Percentiles rank a stretch among this genome's conserved stretches.
These are phyloP conservation scores for Phyllostomus discolor DNA, from an alignment of 2,113 vertebrate species.

Conservation along the genomic window DNA sequence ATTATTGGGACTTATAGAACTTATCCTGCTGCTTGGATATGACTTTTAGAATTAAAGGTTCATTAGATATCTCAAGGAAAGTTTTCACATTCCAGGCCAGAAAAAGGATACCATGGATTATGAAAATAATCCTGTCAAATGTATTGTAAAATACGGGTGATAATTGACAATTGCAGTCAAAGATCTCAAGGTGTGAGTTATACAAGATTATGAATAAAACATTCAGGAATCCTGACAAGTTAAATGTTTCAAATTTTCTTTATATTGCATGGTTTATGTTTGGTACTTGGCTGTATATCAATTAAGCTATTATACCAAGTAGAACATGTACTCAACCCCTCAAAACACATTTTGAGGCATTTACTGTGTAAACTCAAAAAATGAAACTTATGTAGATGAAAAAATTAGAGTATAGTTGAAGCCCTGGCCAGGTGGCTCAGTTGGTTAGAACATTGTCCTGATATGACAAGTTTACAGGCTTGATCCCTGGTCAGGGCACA, in stretches of 20 bases:
- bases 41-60: constrained; percentile 56
- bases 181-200: not conserved
- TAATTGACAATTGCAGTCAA: constrained; percentile 42
- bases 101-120: constrained; percentile 13
- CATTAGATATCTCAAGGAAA: constrained; percentile 35
- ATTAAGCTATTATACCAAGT: not conserved
- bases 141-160: constrained; percentile 1
- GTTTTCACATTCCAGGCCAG: constrained; percentile 19
- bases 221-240: not conserved
- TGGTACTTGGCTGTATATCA: not conserved
- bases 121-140: constrained; percentile 43
- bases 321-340: not conserved
- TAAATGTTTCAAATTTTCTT: constrained; percentile 28
- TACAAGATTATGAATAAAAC: not conserved
- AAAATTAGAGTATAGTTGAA: constrained; percentile 53
- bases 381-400: not conserved
- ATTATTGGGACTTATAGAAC: constrained; percentile 49
- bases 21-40: constrained; percentile 31
- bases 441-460: no score
- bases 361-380: constrained; percentile 22
- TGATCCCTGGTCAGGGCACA: no score
- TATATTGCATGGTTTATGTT: not conserved
- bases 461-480: no score
- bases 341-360: constrained; percentile 28
- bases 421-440: no score